These are phyloP conservation scores for Spodoptera frugiperda DNA, from an alignment of 1,140 invertebrate genomes.

Conservation along the genomic window DNA sequence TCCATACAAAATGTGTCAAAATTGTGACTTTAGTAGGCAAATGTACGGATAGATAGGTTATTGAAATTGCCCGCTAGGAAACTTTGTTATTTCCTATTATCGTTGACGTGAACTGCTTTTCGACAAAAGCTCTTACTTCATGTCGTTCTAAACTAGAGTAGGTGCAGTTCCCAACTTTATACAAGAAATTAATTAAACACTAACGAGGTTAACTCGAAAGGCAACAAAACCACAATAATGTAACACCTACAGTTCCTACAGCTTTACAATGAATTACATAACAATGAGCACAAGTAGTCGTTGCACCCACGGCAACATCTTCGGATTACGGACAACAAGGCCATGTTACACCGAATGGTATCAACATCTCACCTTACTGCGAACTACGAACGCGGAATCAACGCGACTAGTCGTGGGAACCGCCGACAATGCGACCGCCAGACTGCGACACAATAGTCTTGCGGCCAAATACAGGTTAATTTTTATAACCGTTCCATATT, in stretches of 20 bases:
- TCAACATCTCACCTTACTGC: constrained; percentile 1
- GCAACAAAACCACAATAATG: constrained; percentile 3
- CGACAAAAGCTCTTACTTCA: no score
- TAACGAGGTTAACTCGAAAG: background rate
- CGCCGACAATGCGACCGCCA: constrained; percentile 15
- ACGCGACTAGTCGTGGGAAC: constrained; percentile 15
- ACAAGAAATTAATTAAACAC: no score
- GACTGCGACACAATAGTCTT: constrained; percentile 21
- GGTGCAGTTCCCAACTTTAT: no score
- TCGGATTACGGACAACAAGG: constrained; percentile 20
- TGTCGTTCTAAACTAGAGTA: no score
- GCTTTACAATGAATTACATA: constrained; percentile 1
- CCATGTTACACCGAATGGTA: background rate
- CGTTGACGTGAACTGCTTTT: no score
- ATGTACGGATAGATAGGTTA: no score
- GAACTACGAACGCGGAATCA: constrained; percentile 1
- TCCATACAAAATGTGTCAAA: no score
- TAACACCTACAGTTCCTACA: constrained; percentile 20
- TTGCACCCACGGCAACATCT: constrained; percentile 12
- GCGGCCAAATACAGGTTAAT: constrained; percentile 8
- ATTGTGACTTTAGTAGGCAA: no score
- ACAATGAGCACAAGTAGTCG: constrained; percentile 11
- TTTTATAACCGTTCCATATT: constrained; percentile 30
- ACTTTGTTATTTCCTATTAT: no score
- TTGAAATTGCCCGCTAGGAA: no score